Percentiles rank a stretch among this genome's conserved stretches.
These are phyloP conservation scores for Microcebus ravelobensis DNA, from an alignment of 2,113 vertebrate species.

Conservation along the genomic window DNA sequence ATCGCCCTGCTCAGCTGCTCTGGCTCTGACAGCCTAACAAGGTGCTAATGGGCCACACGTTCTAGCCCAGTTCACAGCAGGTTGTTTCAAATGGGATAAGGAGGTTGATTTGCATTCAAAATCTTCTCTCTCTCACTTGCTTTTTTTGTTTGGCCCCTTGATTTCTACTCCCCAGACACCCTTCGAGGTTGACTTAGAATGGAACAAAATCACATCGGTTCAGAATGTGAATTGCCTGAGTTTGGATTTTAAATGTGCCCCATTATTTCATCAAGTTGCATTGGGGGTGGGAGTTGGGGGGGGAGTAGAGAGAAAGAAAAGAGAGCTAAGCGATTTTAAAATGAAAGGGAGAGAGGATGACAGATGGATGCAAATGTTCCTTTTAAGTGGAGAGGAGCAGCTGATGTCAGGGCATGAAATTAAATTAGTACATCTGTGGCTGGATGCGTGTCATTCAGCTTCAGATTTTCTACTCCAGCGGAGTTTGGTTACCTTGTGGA, in stretches of 20 bases:
- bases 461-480: constrained; percentile 81
- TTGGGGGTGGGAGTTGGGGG: background rate
- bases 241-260: constrained; percentile 71
- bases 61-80: constrained; percentile 73
- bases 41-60: constrained; percentile 73
- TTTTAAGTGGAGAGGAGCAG: constrained; percentile 82
- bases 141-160: constrained; percentile 76
- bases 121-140: constrained; percentile 61
- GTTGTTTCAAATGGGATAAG: constrained; percentile 67
- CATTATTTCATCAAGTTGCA: constrained; percentile 71
- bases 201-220: constrained; percentile 71
- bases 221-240: constrained; percentile 72
- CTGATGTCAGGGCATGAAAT: constrained; percentile 90
- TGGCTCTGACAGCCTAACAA: constrained; percentile 72
- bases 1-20: constrained; percentile 45
- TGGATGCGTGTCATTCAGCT: constrained; percentile 83
- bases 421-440: constrained; percentile 95
- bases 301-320: constrained; percentile 26
- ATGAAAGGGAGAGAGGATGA: constrained; percentile 81
- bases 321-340: constrained; percentile 77
- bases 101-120: constrained; percentile 77
- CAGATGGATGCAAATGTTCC: constrained; percentile 87
- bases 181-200: constrained; percentile 69
- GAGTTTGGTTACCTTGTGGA: constrained; percentile 82
- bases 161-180: constrained; percentile 77